A percentile compares a stretch with the other conserved stretches of the same genome.
Conservation (phyloP, 2,113 vertebrate genomes). For the Camelus bactrianus region DNA sequence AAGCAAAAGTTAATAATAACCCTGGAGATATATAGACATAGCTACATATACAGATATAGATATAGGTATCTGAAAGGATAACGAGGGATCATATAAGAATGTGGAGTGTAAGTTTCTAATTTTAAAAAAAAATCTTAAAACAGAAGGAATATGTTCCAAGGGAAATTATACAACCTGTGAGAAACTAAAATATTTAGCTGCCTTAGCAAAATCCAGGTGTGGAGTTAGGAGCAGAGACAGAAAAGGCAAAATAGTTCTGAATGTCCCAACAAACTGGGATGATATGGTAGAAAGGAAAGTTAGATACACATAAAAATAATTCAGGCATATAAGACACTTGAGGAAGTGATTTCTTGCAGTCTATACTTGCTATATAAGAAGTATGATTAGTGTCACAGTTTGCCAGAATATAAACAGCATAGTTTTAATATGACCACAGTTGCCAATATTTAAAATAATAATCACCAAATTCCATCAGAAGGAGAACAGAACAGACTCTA, state of each 20-base stretch:
- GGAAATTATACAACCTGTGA: background rate
- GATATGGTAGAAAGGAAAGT: background rate
- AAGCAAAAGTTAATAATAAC: conserved; percentile 11
- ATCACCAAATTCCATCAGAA: background rate
- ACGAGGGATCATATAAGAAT: background rate
- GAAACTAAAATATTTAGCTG: conserved; percentile 17
- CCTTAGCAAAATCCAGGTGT: background rate
- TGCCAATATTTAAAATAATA: background rate
- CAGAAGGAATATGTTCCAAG: background rate
- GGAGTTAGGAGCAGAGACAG: background rate
- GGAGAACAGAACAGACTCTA: background rate
- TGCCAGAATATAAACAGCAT: background rate
- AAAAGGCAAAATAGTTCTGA: background rate
- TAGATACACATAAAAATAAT: background rate
- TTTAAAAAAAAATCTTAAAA: background rate
- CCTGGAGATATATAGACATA: background rate
- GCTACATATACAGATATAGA: background rate
- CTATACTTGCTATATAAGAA: background rate
- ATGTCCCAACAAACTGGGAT: background rate
- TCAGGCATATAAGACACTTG: background rate
- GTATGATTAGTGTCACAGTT: background rate
- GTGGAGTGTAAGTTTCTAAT: background rate
- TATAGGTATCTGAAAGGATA: background rate
- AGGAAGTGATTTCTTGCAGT: conserved; percentile 6
- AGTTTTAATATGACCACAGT: background rate